Evolutionary conservation across 2,797 vertebrate species (phyloP), one percentile per base, ranked within the genome.

Genomic region (Acanthurus tractus): DNA sequence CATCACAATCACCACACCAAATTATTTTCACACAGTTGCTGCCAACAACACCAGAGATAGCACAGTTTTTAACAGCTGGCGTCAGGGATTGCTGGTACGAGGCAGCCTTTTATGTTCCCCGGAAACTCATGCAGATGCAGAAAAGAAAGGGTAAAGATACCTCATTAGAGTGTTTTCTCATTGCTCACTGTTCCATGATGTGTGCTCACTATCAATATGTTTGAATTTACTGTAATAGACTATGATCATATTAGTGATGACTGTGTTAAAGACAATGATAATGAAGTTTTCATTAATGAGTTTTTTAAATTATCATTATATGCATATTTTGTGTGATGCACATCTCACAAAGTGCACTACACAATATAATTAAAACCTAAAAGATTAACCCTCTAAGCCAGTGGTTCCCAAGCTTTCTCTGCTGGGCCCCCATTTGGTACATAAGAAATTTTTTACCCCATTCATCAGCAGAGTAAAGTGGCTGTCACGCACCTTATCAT

Each of bases 1-100:
- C 72, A 56, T 56, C 50, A 57, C 63, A 73, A 58, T 70, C 70
- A 52, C 25, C 20, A 14, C 38, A 40, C 49, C n/a, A 49, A 69
- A 69, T 55, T 22, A 76, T 64, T 73, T 49, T 57, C 63, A 65
- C 74, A 74, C n/a, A 61, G 62, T 44, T 38, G 56, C 59, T 79
- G 78, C 78, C 55, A 72, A 48, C 63, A 69, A 46, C 65, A 45
- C 42, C 71, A 69, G 70, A 71, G 48, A 76, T 42, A 64, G 25
- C 25, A 29, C 20, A 18, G 13, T 68, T 38, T 49, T 65, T 36
- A 75, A 74, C 84, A 83, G 65, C 78, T 83, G 79, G 71, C 25
- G n/a, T 55, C 36, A 11, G 20, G 49, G 55, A 65, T 20, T 42
- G 23, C 42, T 57, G 67, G 54, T 63, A n/a, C 22, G 34, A 54